Evolutionary conservation across 2,888 invertebrate species (phyloP).

Genomic region (Octonoba sinensis): DNA sequence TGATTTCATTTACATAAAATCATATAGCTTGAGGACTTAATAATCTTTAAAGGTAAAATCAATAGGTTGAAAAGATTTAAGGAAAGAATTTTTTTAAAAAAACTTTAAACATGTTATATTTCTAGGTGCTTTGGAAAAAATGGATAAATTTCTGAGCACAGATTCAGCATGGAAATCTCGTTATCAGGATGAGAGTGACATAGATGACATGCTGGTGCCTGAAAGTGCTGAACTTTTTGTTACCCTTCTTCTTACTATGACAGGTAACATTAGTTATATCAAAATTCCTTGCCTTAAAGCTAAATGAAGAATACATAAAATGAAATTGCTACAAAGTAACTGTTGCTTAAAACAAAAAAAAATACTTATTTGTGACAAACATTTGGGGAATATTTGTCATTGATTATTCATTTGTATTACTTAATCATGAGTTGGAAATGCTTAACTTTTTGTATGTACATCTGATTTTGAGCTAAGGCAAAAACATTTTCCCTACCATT

Average conservation of each 20-base stretch:
- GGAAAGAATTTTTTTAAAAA: neutral
- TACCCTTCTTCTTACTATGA: conserved; percentile 85
- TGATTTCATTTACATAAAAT: neutral
- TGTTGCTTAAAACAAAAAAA: too few relatives aligned
- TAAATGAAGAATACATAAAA: too few relatives aligned
- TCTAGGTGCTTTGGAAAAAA: conserved; percentile 81
- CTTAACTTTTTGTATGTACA: too few relatives aligned
- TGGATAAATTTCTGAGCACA: conserved; percentile 85
- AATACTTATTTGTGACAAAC: too few relatives aligned
- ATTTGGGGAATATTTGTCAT: too few relatives aligned
- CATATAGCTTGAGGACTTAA: neutral
- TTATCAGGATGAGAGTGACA: conserved; percentile 71
- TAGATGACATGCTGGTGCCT: conserved; percentile 80
- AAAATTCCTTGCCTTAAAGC: too few relatives aligned
- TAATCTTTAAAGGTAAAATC: neutral
- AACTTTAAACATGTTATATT: neutral
- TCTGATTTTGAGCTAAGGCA: too few relatives aligned
- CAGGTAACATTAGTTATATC: conserved; percentile 73
- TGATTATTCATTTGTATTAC: too few relatives aligned
- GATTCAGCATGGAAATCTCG: conserved; percentile 79
- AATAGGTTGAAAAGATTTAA: neutral
- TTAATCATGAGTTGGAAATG: too few relatives aligned
- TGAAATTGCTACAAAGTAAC: too few relatives aligned
- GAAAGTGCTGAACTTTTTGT: conserved; percentile 91
- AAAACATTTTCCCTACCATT: too few relatives aligned